Percentiles rank a stretch among this genome's conserved stretches.
These are phyloP conservation scores for Batillaria attramentaria DNA, from an alignment of 1,140 invertebrate genomes.

Conservation along the genomic window DNA sequence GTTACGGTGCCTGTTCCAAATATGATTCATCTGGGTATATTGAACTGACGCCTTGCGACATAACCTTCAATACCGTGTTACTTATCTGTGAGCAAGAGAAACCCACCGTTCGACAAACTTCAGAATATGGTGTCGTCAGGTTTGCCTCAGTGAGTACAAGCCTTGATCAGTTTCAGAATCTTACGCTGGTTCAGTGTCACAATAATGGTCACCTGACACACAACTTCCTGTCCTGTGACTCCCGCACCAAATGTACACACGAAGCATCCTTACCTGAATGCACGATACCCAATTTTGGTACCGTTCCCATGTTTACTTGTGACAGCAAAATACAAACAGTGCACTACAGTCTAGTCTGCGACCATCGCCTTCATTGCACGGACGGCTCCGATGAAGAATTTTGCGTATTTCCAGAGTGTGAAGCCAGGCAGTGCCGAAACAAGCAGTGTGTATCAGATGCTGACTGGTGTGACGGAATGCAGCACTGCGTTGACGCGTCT, in stretches of 20 bases:
- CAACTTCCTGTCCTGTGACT: neutral
- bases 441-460: neutral
- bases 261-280: neutral
- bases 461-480: neutral
- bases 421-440: neutral
- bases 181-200: no score
- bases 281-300: neutral
- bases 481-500: neutral
- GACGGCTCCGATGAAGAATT: slow-evolving; percentile 10
- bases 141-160: no score
- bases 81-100: no score
- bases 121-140: no score
- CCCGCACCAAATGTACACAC: neutral
- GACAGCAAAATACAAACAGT: neutral
- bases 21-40: no score
- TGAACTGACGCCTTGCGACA: no score
- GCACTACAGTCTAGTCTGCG: neutral
- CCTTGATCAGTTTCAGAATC: no score
- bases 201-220: slow-evolving; percentile 5
- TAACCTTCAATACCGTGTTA: no score
- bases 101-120: no score
- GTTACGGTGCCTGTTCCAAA: no score
- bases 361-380: neutral
- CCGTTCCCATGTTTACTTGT: slow-evolving; percentile 1
- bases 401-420: neutral